Conservation (phyloP, 2,113 vertebrate genomes). For the Malurus melanocephalus region DNA sequence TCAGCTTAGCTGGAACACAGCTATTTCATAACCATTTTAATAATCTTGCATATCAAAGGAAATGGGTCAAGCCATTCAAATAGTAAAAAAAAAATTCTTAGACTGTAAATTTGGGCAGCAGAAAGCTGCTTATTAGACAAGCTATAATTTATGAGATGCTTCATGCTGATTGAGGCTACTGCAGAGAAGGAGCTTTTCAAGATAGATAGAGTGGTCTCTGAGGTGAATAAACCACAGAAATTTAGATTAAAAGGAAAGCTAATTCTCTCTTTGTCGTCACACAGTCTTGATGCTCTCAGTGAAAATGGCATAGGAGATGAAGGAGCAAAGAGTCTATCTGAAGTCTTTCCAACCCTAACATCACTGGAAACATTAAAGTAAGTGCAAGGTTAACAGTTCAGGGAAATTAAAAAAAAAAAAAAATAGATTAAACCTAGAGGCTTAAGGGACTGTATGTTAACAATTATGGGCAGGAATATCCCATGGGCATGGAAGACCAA, state of each 20-base stretch:
- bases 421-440: neutral
- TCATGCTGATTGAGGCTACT: neutral
- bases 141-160: neutral
- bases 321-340: constrained; percentile 77
- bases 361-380: constrained; percentile 89
- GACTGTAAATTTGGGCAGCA: neutral
- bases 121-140: constrained; percentile 16
- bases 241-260: neutral
- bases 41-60: constrained; percentile 41
- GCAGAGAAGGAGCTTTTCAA: neutral
- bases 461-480: neutral
- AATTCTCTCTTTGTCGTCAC: neutral
- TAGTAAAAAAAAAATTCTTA: neutral
- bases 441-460: neutral
- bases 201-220: neutral
- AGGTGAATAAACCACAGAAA: neutral
- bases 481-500: neutral
- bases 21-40: constrained; percentile 38
- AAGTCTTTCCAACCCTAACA: constrained; percentile 73
- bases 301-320: constrained; percentile 86
- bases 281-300: constrained; percentile 82
- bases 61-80: constrained; percentile 26
- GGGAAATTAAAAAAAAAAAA: neutral
- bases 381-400: constrained; percentile 58
- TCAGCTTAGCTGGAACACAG: constrained; percentile 14